Conservation (phyloP, 2,113 vertebrate genomes). For the Nanorana parkeri region DNA sequence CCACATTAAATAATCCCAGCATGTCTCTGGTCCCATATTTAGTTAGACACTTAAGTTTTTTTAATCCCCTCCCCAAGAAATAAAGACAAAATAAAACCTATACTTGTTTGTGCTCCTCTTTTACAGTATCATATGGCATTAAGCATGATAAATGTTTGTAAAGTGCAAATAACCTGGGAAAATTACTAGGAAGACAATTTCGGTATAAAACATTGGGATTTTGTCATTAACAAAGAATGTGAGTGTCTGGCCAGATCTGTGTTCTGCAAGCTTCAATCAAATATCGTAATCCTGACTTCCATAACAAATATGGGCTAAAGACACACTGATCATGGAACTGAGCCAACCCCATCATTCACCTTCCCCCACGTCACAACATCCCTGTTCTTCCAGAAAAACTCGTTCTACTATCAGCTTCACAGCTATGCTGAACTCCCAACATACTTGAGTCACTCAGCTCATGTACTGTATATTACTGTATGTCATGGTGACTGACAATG, state of each 20-base stretch:
- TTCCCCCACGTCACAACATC: constrained; percentile 24
- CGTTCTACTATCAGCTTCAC: constrained; percentile 3
- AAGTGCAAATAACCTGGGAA: constrained; percentile 25
- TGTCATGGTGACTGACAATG: neutral
- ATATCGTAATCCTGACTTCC: constrained; percentile 32
- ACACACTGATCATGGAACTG: constrained; percentile 11
- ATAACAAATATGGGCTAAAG: neutral
- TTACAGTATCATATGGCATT: neutral
- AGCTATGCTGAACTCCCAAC: constrained; percentile 14
- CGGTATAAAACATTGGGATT: constrained; percentile 2
- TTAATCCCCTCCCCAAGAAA: no score
- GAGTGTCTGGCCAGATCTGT: constrained; percentile 1
- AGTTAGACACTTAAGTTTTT: no score
- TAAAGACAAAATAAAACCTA: no score
- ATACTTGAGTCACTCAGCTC: neutral
- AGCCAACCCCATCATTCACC: constrained; percentile 11
- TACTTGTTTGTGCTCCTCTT: no score
- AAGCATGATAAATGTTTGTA: constrained; percentile 19
- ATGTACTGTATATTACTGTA: constrained; percentile 25
- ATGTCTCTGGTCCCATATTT: no score
- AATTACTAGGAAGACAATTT: neutral
- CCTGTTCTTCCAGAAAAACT: neutral
- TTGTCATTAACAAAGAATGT: constrained; percentile 33
- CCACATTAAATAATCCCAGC: no score
- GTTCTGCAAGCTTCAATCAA: constrained; percentile 15